Base-by-base conservation (phyloP, 2,888 invertebrate genomes). In the Odontomyia ornata region DNA sequence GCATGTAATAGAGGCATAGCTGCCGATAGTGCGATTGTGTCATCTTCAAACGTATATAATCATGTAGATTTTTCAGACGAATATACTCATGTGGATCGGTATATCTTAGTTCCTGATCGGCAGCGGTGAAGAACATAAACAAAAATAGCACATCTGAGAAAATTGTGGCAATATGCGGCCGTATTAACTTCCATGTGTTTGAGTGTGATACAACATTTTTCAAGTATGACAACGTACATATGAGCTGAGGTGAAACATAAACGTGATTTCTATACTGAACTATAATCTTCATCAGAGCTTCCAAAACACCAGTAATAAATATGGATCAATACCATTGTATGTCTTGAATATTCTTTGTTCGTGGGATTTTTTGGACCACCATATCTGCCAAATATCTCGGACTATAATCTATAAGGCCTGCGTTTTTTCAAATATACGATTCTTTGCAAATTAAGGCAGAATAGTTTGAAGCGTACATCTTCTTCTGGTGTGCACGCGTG, bases 21-120 rank as follows among this genome's bases (percentile, higher is more conserved):
- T 3, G 98, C 98, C 71, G 94, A 94, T 67, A 97, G 95, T 0
- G 99, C 98, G 2, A 97, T 97, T 27, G 98, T 93, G 85, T 96
- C 97, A 85, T 99, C 99, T 87, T 98, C 98, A n/a, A 86, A 97
- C 94, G 87, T 99, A 97, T 95, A 84, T 18, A 86, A 84, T 67
- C 77, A 57, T 9, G 4, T 5, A 15, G 1, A 64, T 15, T 5
- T 89, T 98, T 99, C 76, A 95, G 91, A 81, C 98, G 90, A 82
- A 99, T 97, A 85, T 98, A 99, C 88, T 99, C 99, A 83, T 96
- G 93, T 0, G 98, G 98, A 88, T 99, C 99, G 0, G 92, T 93
- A 79, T 95, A 92, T 98, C 98, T 99, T 28, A 99, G 88, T 82
- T 98, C 96, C 84, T 98, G 96, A 87, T 99, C 99, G 60, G 94